Conservation (phyloP, 2,888 invertebrate species). For the Aromia moschata region DNA sequence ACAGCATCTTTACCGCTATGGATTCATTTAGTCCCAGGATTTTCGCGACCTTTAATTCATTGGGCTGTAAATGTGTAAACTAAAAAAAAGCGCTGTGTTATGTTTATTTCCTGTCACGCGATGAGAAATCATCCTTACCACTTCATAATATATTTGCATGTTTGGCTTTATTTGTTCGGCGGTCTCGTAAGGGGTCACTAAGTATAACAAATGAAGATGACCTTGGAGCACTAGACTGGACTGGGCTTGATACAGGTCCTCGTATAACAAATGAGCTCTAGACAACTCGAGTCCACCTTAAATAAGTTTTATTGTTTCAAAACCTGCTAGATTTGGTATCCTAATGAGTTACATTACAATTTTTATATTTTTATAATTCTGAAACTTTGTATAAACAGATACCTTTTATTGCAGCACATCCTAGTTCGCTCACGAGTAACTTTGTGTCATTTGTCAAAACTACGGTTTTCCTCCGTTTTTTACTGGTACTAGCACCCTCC, state of each 20-base stretch:
- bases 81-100: slow-evolving; percentile 52
- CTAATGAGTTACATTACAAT: no score
- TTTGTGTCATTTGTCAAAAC: slow-evolving; percentile 51
- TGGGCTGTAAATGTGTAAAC: slow-evolving; percentile 71
- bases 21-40: slow-evolving; percentile 82
- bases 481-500: slow-evolving; percentile 11
- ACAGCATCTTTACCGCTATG: slow-evolving; percentile 73
- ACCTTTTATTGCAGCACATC: slow-evolving; percentile 85
- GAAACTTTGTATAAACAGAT: no score
- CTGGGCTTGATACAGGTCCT: slow-evolving; percentile 78
- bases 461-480: slow-evolving; percentile 43
- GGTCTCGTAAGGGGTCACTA: slow-evolving; percentile 83
- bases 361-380: no score
- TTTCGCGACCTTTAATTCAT: slow-evolving; percentile 76
- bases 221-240: slow-evolving; percentile 80
- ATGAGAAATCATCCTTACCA: slow-evolving; percentile 62
- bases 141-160: slow-evolving; percentile 67
- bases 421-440: slow-evolving; percentile 71
- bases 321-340: no score
- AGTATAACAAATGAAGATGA: slow-evolving; percentile 85
- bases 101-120: background rate
- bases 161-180: slow-evolving; percentile 67
- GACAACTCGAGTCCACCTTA: slow-evolving; percentile 82
- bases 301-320: slow-evolving; percentile 34
- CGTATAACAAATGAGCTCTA: slow-evolving; percentile 75